Evolutionary conservation across 2,888 invertebrate genomes (phyloP), one percentile per base, ranked within the genome.

Genomic region (Volucella inanis): DNA sequence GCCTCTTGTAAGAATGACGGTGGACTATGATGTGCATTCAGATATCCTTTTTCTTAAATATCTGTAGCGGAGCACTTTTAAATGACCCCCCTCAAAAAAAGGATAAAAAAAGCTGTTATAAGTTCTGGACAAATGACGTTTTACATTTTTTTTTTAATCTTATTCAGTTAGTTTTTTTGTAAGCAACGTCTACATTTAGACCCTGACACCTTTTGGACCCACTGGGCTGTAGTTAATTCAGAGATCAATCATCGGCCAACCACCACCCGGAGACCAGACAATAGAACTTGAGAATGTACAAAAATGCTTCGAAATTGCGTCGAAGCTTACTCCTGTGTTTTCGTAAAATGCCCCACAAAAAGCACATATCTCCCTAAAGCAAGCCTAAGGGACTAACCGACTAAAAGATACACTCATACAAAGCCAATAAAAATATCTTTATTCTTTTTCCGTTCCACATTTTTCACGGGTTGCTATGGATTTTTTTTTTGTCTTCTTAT

Each of bases 211-310:
- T 38, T 12, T 15, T 22, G 67, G 10, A 55, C 41, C 65, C 75
- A 67, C 75, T 59, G 75, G 43, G 39, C 31, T 3, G 12, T 59
- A 10, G 22, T 14, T 10, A 57, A 45, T 50, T 43, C 38, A 31
- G 18, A 65, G 65, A 75, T 75, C 75, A 75, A 75, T 75, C 75
- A 75, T 67, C 59, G 49, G 11, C 50, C 59, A 75, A 47, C 39
- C 62, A 43, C 18, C 15, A 43, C 18, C 45, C 14, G 8, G 8
- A 50, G n/a, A 43, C 38, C 39, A 22, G 12, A 65, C 52, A 12
- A 31, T 45, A 59, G 39, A 49, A 55, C 38, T 18, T 61, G 50
- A 61, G 12, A n/a, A 4, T 18, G 18, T 14, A 62, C 14, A 72
- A 67, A 54, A 74, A 74, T 38, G 54, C 59, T 38, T 64, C 55